Percentiles rank a stretch among this genome's conserved stretches.
These are phyloP conservation scores for Siderastrea siderea DNA, from an alignment of 92 coral and sea anemone species.

Conservation along the genomic window DNA sequence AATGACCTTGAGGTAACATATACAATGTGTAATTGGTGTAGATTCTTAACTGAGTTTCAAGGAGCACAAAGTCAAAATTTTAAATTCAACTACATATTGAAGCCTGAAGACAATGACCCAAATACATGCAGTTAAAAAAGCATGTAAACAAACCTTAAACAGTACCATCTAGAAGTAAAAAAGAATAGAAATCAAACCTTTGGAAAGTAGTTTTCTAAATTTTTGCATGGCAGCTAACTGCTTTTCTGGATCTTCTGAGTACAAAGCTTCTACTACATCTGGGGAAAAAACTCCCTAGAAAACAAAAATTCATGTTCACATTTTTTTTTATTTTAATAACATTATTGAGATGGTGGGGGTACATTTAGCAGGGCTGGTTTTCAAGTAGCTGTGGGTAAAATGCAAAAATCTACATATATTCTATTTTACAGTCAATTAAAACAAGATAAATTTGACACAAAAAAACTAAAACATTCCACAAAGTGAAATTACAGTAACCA, in stretches of 20 bases:
- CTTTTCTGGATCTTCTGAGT: conserved; percentile 82
- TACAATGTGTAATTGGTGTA: not conserved
- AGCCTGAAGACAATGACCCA: not conserved
- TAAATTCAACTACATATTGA: too few species aligned
- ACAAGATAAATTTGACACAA: too few species aligned
- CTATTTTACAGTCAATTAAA: too few species aligned
- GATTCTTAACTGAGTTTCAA: too few species aligned
- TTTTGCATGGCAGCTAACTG: conserved; percentile 94
- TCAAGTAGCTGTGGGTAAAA: too few species aligned
- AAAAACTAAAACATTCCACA: not conserved
- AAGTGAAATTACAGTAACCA: not conserved
- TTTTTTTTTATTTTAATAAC: too few species aligned
- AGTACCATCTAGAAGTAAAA: not conserved
- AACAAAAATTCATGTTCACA: not conserved
- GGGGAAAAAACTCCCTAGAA: conserved; percentile 61
- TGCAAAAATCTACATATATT: too few species aligned
- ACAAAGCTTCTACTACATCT: conserved; percentile 89
- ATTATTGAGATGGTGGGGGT: too few species aligned
- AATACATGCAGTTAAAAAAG: not conserved
- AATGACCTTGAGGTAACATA: not conserved
- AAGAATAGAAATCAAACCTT: conserved; percentile 66
- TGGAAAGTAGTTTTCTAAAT: conserved; percentile 92
- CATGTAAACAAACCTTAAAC: not conserved
- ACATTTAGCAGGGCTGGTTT: too few species aligned
- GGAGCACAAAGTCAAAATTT: too few species aligned